Percentiles rank a stretch among this genome's conserved stretches.
Evolutionary conservation across 2,113 vertebrate species (phyloP).

Genomic region (Grantiella picta): DNA sequence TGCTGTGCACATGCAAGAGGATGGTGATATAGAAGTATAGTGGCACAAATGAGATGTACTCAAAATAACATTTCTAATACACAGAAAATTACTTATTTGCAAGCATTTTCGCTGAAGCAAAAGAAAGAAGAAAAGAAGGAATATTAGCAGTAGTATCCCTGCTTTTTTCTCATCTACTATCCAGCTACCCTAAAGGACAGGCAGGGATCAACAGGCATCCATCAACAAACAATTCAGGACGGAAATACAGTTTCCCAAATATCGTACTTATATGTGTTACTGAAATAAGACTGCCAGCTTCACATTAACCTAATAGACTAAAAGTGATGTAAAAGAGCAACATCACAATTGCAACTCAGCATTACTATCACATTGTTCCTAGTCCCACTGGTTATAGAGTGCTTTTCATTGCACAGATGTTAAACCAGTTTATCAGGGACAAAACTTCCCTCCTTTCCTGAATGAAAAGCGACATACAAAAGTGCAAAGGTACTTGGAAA

Average conservation of each 20-base stretch:
- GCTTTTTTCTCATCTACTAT: background rate
- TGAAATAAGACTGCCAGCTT: background rate
- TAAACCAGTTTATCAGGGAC: background rate
- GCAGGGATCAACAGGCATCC: background rate
- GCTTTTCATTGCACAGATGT: background rate
- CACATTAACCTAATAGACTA: background rate
- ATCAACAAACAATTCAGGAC: background rate
- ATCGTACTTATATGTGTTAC: background rate
- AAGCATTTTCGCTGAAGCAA: background rate
- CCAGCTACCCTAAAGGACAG: background rate
- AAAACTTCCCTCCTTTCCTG: background rate
- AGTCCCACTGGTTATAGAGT: background rate
- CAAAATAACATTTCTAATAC: background rate
- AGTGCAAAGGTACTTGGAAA: background rate
- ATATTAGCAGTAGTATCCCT: background rate
- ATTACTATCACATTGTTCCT: background rate
- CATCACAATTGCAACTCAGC: background rate
- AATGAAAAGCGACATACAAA: background rate
- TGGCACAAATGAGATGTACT: background rate
- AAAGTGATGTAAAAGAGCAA: background rate
- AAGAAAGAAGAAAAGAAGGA: background rate
- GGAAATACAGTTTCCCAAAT: background rate
- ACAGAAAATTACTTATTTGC: background rate
- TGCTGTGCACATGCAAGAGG: slow-evolving; percentile 30
- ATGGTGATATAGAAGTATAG: background rate